Conservation (phyloP, 2,888 invertebrate genomes). For the Schrankia costaestrigalis region DNA sequence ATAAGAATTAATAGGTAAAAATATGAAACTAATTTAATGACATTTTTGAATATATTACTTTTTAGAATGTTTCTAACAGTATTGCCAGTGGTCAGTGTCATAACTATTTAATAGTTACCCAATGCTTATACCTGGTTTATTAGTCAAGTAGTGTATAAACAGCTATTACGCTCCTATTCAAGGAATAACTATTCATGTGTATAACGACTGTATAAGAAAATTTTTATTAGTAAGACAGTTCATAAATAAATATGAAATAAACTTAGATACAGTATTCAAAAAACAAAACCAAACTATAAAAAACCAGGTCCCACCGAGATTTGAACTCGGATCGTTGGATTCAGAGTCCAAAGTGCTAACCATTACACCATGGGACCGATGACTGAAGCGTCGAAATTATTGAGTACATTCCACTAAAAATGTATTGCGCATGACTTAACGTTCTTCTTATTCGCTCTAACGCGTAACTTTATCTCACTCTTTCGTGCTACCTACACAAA, state of each 20-base stretch:
- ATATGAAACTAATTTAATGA: too few species aligned
- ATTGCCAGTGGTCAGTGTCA: too few species aligned
- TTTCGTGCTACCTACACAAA: not conserved
- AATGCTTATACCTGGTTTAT: too few species aligned
- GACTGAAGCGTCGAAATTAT: slow-evolving; percentile 24
- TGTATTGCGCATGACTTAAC: slow-evolving; percentile 45
- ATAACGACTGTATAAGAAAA: too few species aligned
- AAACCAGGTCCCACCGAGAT: slow-evolving; percentile 85
- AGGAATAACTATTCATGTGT: too few species aligned
- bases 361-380: slow-evolving; percentile 39
- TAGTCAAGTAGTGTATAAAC: too few species aligned
- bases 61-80: too few species aligned
- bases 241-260: too few species aligned
- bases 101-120: too few species aligned
- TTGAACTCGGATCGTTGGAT: slow-evolving; percentile 91
- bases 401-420: slow-evolving; percentile 7
- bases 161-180: too few species aligned
- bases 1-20: too few species aligned
- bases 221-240: not conserved
- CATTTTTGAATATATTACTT: too few species aligned
- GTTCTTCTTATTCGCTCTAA: slow-evolving; percentile 5
- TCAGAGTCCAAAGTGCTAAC: slow-evolving; percentile 90
- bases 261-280: not conserved
- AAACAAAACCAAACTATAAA: not conserved
- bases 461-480: slow-evolving; percentile 6